Evolutionary conservation across 2,888 invertebrate genomes (phyloP).

Genomic region (Zootermopsis nevadensis): DNA sequence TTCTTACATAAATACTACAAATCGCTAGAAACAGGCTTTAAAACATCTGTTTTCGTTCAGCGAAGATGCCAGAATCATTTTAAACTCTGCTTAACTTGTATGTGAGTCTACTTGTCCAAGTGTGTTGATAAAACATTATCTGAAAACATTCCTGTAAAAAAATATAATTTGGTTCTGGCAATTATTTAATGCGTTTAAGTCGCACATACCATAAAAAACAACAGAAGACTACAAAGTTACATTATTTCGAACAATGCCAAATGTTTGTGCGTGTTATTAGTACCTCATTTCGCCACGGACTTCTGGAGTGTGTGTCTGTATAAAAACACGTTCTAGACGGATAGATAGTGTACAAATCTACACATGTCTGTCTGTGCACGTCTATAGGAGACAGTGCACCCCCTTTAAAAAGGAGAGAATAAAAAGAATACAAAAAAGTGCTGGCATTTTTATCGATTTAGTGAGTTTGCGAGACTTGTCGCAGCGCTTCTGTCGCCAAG

Average conservation of each 20-base stretch:
- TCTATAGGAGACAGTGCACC: slow-evolving; percentile 28
- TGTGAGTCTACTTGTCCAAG: too few relatives aligned
- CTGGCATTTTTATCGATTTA: slow-evolving; percentile 47
- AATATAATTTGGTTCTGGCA: too few relatives aligned
- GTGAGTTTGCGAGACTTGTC: slow-evolving; percentile 45
- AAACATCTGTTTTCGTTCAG: too few relatives aligned
- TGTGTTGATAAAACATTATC: too few relatives aligned
- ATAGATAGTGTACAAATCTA: slow-evolving; percentile 1
- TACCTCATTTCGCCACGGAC: slow-evolving; percentile 10
- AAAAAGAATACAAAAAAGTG: slow-evolving; percentile 41
- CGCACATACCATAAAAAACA: not conserved
- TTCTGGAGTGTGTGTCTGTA: not conserved
- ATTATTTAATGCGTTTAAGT: not conserved
- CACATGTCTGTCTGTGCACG: not conserved
- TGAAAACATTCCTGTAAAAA: too few relatives aligned
- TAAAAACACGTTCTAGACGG: not conserved
- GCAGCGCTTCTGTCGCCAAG: slow-evolving; percentile 42
- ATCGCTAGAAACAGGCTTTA: too few relatives aligned
- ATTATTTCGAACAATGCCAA: not conserved
- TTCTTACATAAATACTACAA: too few relatives aligned
- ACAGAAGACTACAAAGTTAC: not conserved
- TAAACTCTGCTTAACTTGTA: too few relatives aligned
- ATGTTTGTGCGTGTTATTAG: slow-evolving; percentile 5
- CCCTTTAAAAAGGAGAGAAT: slow-evolving; percentile 43
- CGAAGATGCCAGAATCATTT: too few relatives aligned